Evolutionary conservation across 2,797 vertebrate species (phyloP).

Genomic region (Protosalanx chinensis): DNA sequence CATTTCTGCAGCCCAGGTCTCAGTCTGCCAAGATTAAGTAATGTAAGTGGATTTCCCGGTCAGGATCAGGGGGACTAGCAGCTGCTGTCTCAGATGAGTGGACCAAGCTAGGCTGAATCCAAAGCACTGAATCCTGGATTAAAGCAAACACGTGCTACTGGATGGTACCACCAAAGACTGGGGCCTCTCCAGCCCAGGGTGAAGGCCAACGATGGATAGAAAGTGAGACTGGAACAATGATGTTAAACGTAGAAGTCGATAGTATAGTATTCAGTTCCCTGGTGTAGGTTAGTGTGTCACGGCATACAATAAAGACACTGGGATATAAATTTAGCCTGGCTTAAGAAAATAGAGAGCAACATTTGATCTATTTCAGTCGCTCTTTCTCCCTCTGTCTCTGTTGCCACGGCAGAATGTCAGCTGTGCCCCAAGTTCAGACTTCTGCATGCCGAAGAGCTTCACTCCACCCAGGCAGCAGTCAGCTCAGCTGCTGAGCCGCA

Average conservation of each 20-base stretch:
- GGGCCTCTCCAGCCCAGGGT: conserved; percentile 12
- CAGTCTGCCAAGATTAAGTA: conserved; percentile 56
- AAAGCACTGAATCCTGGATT: conserved; percentile 74
- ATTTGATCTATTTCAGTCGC: conserved; percentile 58
- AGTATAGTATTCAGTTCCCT: conserved; percentile 12
- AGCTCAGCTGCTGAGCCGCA: conserved; percentile 30
- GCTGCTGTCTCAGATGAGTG: conserved; percentile 66
- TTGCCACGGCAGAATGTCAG: conserved; percentile 59
- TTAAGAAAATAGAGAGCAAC: conserved; percentile 44
- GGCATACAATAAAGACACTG: conserved; percentile 12
- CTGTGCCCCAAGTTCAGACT: conserved; percentile 66
- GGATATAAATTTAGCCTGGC: conserved; percentile 65
- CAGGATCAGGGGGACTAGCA: conserved; percentile 72
- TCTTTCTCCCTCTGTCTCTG: conserved; percentile 42
- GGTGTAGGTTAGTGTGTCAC: conserved; percentile 56
- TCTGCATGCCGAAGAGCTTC: conserved; percentile 61
- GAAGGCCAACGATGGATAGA: conserved; percentile 19
- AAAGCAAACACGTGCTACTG: conserved; percentile 50
- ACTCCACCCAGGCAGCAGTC: conserved; percentile 44
- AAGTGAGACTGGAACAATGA: conserved; percentile 6
- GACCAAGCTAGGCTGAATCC: conserved; percentile 56
- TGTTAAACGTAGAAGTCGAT: conserved; percentile 4
- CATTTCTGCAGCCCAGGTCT: conserved; percentile 33
- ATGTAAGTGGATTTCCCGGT: conserved; percentile 70
- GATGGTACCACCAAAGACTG: conserved; percentile 17